A percentile compares a stretch with the other conserved stretches of the same genome.
Conservation (phyloP, 2,797 vertebrate genomes). For the Spondyliosoma cantharus region DNA sequence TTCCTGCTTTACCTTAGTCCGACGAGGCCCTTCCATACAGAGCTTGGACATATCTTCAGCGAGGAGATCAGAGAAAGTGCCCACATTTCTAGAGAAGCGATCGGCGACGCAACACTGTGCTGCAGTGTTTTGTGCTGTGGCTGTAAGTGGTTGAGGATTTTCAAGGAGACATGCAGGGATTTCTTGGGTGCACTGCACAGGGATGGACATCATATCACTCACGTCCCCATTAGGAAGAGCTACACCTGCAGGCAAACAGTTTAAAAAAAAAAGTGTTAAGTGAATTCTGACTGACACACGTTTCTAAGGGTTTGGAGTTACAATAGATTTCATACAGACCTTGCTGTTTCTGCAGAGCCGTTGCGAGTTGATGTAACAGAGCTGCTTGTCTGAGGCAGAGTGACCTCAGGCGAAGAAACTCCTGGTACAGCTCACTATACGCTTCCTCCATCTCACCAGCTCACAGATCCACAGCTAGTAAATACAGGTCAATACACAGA, state of each 20-base stretch:
- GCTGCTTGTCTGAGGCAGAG: constrained; percentile 86
- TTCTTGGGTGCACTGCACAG: constrained; percentile 74
- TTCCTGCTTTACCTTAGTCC: constrained; percentile 34
- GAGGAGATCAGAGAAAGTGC: constrained; percentile 47
- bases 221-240: constrained; percentile 43
- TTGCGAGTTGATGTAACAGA: constrained; percentile 82
- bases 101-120: not conserved
- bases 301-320: not conserved
- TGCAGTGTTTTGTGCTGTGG: constrained; percentile 6
- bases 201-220: constrained; percentile 66
- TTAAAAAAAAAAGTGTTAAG: not conserved
- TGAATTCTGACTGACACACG: not conserved
- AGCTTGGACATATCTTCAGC: constrained; percentile 65
- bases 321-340: constrained; percentile 66
- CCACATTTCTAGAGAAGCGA: not conserved
- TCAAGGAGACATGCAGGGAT: constrained; percentile 18
- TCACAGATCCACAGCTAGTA: constrained; percentile 29
- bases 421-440: constrained; percentile 82
- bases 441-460: constrained; percentile 84
- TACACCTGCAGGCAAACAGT: constrained; percentile 54
- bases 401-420: constrained; percentile 84
- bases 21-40: constrained; percentile 46
- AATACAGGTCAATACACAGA: not conserved
- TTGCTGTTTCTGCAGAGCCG: constrained; percentile 71
- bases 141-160: constrained; percentile 29